A percentile compares a stretch with the other conserved stretches of the same genome.
Conservation (phyloP, 1,140 invertebrate genomes). For the Lucilia cuprina region DNA sequence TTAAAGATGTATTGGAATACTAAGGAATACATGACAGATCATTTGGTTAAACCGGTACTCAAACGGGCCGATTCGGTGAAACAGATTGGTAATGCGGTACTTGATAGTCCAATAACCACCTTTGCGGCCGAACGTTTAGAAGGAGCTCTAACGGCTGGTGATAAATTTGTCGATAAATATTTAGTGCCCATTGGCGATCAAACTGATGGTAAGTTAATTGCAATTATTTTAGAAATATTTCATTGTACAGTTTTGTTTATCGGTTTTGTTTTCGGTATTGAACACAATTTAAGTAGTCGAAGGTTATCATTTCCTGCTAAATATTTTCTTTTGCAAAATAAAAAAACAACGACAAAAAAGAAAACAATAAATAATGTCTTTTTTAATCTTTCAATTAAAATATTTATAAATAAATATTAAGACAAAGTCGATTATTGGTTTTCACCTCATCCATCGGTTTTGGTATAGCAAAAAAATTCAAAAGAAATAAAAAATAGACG, state of each 20-base stretch:
- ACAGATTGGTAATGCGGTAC: slow-evolving; percentile 71
- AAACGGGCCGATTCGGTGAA: slow-evolving; percentile 80
- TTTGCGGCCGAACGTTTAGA: slow-evolving; percentile 75
- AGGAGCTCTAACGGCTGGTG: slow-evolving; percentile 75
- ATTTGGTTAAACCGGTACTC: slow-evolving; percentile 72
- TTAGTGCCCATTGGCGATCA: slow-evolving; percentile 72
- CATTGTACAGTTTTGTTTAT: background rate
- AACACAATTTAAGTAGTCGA: background rate
- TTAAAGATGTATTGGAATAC: slow-evolving; percentile 78
- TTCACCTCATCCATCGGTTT: background rate
- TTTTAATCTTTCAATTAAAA: background rate
- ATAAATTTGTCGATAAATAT: slow-evolving; percentile 82
- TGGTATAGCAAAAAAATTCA: background rate
- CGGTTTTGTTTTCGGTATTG: background rate
- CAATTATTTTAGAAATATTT: background rate
- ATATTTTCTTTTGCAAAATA: background rate
- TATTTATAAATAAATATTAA: background rate
- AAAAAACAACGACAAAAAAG: background rate
- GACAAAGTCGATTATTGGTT: background rate
- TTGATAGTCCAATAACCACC: slow-evolving; percentile 72
- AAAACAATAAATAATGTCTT: background rate
- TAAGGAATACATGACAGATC: slow-evolving; percentile 74
- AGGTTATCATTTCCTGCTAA: background rate
- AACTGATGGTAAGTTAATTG: slow-evolving; percentile 63
- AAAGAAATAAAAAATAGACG: background rate